Conservation (phyloP, 2,888 invertebrate genomes). For the Eulithis testata region DNA sequence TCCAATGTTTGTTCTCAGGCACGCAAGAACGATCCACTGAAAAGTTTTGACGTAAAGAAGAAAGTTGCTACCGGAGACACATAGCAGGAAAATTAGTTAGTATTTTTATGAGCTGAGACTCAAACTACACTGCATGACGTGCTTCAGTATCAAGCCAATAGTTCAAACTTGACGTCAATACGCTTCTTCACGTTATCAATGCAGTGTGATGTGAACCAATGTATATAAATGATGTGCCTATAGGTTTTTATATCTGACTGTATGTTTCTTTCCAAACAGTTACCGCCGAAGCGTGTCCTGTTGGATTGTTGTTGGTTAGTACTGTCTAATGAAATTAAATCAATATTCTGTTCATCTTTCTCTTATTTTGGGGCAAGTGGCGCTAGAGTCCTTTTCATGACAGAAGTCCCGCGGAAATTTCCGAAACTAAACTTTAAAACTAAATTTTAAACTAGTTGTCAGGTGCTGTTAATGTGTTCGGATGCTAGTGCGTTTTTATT, state of each 20-base stretch:
- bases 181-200: too few relatives aligned
- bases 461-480: too few relatives aligned
- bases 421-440: too few relatives aligned
- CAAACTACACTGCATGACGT: not conserved
- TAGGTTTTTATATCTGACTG: conserved; percentile 43
- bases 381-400: too few relatives aligned
- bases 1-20: conserved; percentile 73
- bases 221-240: not conserved
- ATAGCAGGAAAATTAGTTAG: conserved; percentile 64
- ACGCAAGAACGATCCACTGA: conserved; percentile 87
- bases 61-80: conserved; percentile 64
- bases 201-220: too few relatives aligned
- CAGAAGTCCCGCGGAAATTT: too few relatives aligned
- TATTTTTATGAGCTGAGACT: conserved; percentile 45
- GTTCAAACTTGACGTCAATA: not conserved
- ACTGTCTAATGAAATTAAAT: conserved; percentile 46
- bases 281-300: conserved; percentile 40
- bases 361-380: conserved; percentile 30
- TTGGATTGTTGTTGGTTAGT: conserved; percentile 59
- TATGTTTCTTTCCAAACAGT: conserved; percentile 57
- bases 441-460: too few relatives aligned
- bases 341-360: conserved; percentile 33
- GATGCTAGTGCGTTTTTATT: too few relatives aligned
- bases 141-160: not conserved
- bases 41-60: conserved; percentile 86